Evolutionary conservation across 2,797 vertebrate species (phyloP).

Genomic region (Enteromius paludinosus): DNA sequence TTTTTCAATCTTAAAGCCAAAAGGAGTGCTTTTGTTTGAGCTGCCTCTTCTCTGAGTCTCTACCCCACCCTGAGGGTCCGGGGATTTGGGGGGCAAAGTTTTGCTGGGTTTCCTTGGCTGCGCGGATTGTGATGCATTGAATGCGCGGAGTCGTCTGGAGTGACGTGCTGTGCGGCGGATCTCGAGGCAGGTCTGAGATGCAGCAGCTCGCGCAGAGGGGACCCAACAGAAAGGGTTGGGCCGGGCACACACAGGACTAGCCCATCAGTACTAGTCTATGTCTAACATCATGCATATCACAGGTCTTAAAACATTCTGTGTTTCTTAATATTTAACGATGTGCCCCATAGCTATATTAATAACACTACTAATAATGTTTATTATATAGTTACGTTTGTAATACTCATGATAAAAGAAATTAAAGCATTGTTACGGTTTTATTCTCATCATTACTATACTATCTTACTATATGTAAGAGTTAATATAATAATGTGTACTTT

Average conservation of each 20-base stretch:
- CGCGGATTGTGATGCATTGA: constrained; percentile 47
- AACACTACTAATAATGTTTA: background rate
- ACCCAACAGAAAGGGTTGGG: constrained; percentile 27
- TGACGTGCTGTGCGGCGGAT: constrained; percentile 42
- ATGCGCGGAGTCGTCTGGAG: constrained; percentile 22
- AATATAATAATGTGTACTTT: no score
- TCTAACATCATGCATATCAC: background rate
- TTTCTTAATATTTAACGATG: background rate
- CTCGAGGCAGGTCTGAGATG: constrained; percentile 15
- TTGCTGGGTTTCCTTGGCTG: constrained; percentile 77
- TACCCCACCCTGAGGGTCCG: constrained; percentile 60
- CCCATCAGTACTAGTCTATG: background rate
- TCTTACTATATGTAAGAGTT: no score
- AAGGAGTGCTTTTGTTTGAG: constrained; percentile 79
- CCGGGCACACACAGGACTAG: background rate
- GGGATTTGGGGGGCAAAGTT: constrained; percentile 66
- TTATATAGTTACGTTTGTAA: no score
- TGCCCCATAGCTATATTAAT: background rate
- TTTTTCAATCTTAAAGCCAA: constrained; percentile 67
- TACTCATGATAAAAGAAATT: background rate
- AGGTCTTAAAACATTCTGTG: background rate
- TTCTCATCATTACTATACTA: background rate
- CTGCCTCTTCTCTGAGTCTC: constrained; percentile 30
- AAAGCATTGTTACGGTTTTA: background rate
- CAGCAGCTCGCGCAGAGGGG: constrained; percentile 26